Conservation (phyloP, 2,113 vertebrate genomes). For the Neofelis nebulosa region DNA sequence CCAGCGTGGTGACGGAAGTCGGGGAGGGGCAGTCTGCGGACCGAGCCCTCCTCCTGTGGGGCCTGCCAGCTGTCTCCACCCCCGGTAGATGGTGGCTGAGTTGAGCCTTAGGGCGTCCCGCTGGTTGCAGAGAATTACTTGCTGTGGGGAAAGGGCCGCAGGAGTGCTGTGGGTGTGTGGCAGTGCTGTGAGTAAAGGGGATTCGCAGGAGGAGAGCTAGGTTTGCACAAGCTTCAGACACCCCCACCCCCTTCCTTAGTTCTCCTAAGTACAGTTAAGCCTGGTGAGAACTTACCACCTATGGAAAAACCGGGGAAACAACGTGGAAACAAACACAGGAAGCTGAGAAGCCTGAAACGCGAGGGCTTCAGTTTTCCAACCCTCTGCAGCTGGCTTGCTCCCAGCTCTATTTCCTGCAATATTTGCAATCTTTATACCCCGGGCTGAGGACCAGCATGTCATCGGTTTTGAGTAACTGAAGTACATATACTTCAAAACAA, state of each 20-base stretch:
- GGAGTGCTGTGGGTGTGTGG: background rate
- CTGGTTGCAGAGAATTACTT: background rate
- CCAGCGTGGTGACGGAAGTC: background rate
- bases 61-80: too few species aligned
- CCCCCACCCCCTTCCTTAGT: background rate
- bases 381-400: background rate
- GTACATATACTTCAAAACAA: too few species aligned
- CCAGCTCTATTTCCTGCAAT: rapidly evolving
- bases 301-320: background rate
- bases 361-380: background rate
- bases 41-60: background rate
- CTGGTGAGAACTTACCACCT: background rate
- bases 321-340: background rate
- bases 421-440: background rate
- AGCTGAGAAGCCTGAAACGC: background rate
- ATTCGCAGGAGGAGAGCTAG: background rate
- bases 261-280: background rate
- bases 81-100: background rate
- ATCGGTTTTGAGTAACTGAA: background rate
- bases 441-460: rapidly evolving
- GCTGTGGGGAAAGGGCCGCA: background rate
- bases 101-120: background rate
- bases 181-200: too few species aligned
- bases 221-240: background rate
- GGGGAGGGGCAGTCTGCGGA: background rate